Evolutionary conservation across 2,113 vertebrate species (phyloP), one percentile per base, ranked within the genome.

Genomic region (Gadus macrocephalus): DNA sequence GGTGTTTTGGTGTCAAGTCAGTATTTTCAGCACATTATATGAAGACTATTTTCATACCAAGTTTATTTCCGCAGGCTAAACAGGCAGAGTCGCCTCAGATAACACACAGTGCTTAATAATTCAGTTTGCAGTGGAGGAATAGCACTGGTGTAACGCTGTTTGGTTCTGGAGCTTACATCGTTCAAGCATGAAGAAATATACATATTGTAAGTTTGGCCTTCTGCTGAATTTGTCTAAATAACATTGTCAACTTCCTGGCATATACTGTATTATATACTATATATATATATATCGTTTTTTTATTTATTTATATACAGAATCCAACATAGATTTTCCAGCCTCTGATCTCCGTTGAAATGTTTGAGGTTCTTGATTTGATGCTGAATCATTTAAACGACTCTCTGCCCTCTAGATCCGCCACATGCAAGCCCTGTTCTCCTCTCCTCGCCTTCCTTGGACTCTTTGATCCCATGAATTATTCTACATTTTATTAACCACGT

Each of bases 391-490:
- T 66, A 77, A 73, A 75, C 80, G 65, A 73, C 63, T 66, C 59
- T 62, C 27, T 22, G 2, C 53, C 61, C 70, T 28, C 14, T 62
- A 66, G 69, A 79, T 64, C 66, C 58, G 58, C 35, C 71, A 73
- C 68, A 69, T 22, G 67, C 25, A 49, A 53, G 53, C 69, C 14
- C 66, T 60, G 69, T 3, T 61, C 49, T 42, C 38, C 72, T 60
- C 53, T 38, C 55, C 59, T 60, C 73, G 72, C 66, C 71, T 55
- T 77, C 65, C 80, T 81, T 85, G 68, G 22, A 73, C 38, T 64
- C 77, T 87, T 85, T 88, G 78, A 84, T 83, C 76, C 80, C 27
- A 49, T 27, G 17, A 56, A 15, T 42, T 42, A 42, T 42, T 42
- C 38, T 42, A 42, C 11, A 42, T 42, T 42, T 42, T 42, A 42